Percentiles rank a stretch among this genome's conserved stretches.
Conservation (phyloP, 2,113 vertebrate genomes). For the Silurus meridionalis region DNA sequence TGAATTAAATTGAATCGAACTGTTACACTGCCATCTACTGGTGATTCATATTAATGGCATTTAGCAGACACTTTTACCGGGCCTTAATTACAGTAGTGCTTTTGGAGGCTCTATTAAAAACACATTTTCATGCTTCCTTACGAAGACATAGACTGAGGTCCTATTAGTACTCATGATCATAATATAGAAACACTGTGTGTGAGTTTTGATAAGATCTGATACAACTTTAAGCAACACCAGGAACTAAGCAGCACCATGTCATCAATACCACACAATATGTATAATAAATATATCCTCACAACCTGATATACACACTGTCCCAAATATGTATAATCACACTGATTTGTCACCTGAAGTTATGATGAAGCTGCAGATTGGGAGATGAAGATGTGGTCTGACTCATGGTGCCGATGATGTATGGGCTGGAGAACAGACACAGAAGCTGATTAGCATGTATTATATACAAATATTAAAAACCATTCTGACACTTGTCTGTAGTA, state of each 20-base stretch:
- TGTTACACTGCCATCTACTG: neutral
- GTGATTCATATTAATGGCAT: neutral
- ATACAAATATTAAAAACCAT: slow-evolving; percentile 11
- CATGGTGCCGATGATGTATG: slow-evolving; percentile 98
- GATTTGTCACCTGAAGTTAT: slow-evolving; percentile 87
- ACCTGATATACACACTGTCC: neutral
- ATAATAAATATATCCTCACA: neutral
- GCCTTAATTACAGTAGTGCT: neutral
- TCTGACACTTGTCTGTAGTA: neutral
- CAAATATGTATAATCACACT: neutral
- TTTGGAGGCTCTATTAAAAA: neutral
- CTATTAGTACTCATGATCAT: neutral
- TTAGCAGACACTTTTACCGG: neutral
- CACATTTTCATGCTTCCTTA: neutral
- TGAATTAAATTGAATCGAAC: neutral
- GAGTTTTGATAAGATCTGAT: neutral
- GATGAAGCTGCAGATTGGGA: slow-evolving; percentile 95
- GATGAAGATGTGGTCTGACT: slow-evolving; percentile 97
- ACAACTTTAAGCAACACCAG: neutral
- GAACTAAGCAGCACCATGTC: neutral
- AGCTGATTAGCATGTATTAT: neutral
- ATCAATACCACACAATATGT: neutral
- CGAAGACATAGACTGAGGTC: neutral
- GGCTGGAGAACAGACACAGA: slow-evolving; percentile 68
- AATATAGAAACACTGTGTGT: neutral